A percentile compares a stretch with the other conserved stretches of the same genome.
These are phyloP conservation scores for Petaurus breviceps DNA, from an alignment of 2,113 vertebrate genomes.

Conservation along the genomic window DNA sequence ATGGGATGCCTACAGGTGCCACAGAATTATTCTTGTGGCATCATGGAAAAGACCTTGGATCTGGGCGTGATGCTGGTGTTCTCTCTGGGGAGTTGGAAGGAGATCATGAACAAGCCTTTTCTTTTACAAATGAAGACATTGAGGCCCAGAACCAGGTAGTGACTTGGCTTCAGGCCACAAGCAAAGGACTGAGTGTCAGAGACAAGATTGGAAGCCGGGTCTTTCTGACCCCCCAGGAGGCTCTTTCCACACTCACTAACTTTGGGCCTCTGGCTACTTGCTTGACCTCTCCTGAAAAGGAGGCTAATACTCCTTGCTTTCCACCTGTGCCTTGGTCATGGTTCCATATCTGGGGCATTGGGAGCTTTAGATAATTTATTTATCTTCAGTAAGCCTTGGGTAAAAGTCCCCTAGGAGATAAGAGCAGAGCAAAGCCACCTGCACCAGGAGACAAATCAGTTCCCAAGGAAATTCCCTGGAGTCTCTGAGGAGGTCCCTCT, in stretches of 20 bases:
- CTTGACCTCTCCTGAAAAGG: background rate
- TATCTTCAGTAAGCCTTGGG: background rate
- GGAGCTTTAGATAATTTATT: background rate
- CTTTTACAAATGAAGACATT: background rate
- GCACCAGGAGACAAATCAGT: background rate
- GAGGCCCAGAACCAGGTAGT: background rate
- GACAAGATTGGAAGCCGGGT: background rate
- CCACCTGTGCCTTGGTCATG: background rate
- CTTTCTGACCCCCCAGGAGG: accelerated
- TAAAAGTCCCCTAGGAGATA: background rate
- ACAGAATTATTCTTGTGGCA: background rate
- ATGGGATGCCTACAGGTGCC: background rate
- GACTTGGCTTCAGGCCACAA: background rate
- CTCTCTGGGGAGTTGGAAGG: too few species aligned
- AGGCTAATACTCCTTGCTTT: background rate
- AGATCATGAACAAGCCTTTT: background rate
- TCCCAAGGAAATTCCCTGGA: background rate
- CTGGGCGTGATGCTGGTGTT: background rate
- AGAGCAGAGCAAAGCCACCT: background rate
- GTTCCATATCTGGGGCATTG: background rate
- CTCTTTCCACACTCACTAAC: background rate
- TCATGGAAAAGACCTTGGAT: background rate
- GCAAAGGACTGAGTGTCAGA: background rate
- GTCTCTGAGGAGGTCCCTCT: background rate
- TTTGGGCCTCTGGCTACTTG: background rate